A percentile compares a stretch with the other conserved stretches of the same genome.
Conservation (phyloP, 2,888 invertebrate genomes). For the Cephus pygmeus region DNA sequence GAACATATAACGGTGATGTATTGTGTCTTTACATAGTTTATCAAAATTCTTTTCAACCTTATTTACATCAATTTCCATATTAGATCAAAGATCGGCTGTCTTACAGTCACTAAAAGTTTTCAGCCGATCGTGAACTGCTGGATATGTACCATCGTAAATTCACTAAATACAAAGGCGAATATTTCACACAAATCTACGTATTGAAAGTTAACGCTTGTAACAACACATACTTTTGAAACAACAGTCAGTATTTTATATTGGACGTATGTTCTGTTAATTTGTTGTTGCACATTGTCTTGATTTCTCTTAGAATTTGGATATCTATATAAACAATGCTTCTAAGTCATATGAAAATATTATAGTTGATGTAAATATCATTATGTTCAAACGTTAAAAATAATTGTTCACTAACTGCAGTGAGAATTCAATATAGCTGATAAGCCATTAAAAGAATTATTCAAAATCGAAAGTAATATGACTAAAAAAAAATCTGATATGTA, state of each 20-base stretch:
- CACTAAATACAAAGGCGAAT: not conserved
- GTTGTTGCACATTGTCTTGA: not conserved
- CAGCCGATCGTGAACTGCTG: not conserved
- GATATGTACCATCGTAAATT: not conserved
- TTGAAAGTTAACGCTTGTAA: not conserved
- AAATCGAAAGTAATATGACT: too few species aligned
- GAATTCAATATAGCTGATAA: too few species aligned
- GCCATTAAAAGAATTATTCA: too few species aligned
- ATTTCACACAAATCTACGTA: not conserved
- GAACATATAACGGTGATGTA: not conserved
- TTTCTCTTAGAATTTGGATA: not conserved
- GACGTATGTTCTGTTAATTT: not conserved
- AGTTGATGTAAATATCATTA: too few species aligned
- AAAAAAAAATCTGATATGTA: too few species aligned
- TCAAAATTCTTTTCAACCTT: not conserved
- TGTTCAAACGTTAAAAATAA: too few species aligned
- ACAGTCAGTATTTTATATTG: not conserved
- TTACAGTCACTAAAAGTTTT: not conserved
- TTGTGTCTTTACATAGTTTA: not conserved
- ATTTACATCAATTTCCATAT: not conserved
- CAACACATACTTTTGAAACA: not conserved
- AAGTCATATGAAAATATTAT: not conserved
- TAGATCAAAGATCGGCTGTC: not conserved
- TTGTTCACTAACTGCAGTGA: too few species aligned
- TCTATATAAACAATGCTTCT: not conserved